These are phyloP conservation scores for Macquaria australasica DNA, from an alignment of 2,113 vertebrate species.

Conservation along the genomic window DNA sequence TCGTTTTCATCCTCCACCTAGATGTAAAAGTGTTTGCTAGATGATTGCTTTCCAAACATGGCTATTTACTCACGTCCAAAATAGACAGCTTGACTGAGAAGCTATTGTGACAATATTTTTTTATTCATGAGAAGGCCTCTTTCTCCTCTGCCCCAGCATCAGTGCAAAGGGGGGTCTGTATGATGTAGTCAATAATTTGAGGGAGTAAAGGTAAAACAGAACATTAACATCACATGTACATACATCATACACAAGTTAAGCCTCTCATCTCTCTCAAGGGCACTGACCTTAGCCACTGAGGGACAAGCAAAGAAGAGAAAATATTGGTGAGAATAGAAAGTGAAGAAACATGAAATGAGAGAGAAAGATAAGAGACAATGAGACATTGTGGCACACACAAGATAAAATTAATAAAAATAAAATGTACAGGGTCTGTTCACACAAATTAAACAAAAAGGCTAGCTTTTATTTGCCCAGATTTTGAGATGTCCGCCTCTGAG, in stretches of 20 bases:
- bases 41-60: constrained; percentile 61
- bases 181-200: constrained; percentile 49
- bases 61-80: constrained; percentile 55
- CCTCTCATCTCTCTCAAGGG: not conserved
- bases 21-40: constrained; percentile 34
- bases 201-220: constrained; percentile 49
- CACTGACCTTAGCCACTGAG: not conserved
- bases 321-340: not conserved
- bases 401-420: not conserved
- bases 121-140: not conserved
- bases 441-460: not conserved
- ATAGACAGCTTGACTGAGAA: constrained; percentile 38
- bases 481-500: not conserved
- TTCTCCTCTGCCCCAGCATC: constrained; percentile 5
- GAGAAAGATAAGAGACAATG: not conserved
- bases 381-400: not conserved
- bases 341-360: not conserved
- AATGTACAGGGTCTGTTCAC: not conserved
- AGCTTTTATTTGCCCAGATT: not conserved
- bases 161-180: constrained; percentile 6
- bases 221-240: constrained; percentile 39
- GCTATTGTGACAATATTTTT: constrained; percentile 22
- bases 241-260: not conserved
- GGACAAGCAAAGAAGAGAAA: not conserved
- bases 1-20: constrained; percentile 29